Percentiles rank a stretch among this genome's conserved stretches.
Conservation (phyloP, 2,113 vertebrate genomes). For the Phrynosoma platyrhinos region DNA sequence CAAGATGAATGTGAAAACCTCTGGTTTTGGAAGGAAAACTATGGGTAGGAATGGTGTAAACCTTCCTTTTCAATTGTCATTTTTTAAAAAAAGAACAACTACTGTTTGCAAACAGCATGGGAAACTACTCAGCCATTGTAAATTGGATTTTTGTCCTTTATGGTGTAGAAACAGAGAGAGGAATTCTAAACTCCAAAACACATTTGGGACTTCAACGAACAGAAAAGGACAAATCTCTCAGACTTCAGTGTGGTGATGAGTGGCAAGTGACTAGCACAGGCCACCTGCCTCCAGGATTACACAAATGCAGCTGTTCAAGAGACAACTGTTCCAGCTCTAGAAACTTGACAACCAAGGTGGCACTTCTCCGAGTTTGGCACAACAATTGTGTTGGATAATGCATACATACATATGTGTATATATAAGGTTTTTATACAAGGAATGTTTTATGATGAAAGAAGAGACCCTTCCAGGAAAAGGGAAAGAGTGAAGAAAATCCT, state of each 20-base stretch:
- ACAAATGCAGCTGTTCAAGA: conserved; percentile 89
- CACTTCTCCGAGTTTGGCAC: conserved; percentile 77
- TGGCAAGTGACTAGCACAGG: conserved; percentile 83
- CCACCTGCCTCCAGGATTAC: conserved; percentile 85
- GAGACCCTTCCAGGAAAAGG: conserved; percentile 53
- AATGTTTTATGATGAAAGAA: conserved; percentile 78
- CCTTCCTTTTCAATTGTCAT: conserved; percentile 60
- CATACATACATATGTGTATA: conserved; percentile 56
- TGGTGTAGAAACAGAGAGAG: conserved; percentile 60
- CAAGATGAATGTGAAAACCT: conserved; percentile 3
- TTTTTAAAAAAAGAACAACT: conserved; percentile 68
- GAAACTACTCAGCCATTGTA: conserved; percentile 60
- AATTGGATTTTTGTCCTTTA: conserved; percentile 69
- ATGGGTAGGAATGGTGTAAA: conserved; percentile 42
- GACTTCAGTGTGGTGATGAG: conserved; percentile 74
- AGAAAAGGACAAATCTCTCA: conserved; percentile 61
- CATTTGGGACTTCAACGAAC: conserved; percentile 26
- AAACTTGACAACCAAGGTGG: conserved; percentile 80
- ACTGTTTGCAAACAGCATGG: conserved; percentile 49
- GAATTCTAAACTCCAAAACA: conserved; percentile 29
- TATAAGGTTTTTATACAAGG: conserved; percentile 78
- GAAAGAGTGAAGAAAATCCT: conserved; percentile 22
- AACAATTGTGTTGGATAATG: conserved; percentile 74
- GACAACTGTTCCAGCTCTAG: conserved; percentile 91
- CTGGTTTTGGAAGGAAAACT: conserved; percentile 6